Evolutionary conservation across 2,797 vertebrate genomes (phyloP), one percentile per base, ranked within the genome.

Genomic region (Oreochromis mossambicus): DNA sequence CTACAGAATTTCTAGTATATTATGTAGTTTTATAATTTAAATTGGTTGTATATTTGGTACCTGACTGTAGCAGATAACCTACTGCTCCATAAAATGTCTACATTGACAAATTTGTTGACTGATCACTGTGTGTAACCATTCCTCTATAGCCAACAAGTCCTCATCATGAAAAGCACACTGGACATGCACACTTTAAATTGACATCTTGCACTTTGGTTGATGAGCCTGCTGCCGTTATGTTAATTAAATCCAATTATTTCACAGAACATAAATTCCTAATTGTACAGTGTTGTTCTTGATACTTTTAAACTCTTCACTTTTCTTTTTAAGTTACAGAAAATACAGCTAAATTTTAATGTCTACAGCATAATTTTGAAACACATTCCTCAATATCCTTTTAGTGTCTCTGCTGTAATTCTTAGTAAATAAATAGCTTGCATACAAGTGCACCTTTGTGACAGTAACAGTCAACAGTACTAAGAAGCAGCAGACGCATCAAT

Each of bases 161-260:
- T 84, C 68, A 56, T 90, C 86, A 81, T 81, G 55, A 89, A 87
- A 95, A 92, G 91, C 93, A 96, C 95, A 96, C 94, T 96, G 94
- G 95, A 94, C 89, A 92, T 92, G 85, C 85, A 91, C 85, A 90
- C 89, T 92, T 94, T 91, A 91, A 93, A 85, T 88, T 90, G 92
- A 95, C 86, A 90, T 95, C 87, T 94, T 95, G 95, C 95, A 96
- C 95, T 96, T 95, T 95, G 91, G 93, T 89, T 94, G 92, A 87
- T 87, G 89, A 95, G 90, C 94, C 92, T 95, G 95, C 92, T 94
- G 93, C 89, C 87, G 48, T 93, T 79, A 87, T 85, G 63, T 68
- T 91, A 76, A 90, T 92, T 90, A 89, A 91, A 91, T 86, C 78
- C 81, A 83, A 41, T 86, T 79, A 52, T 91, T 91, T 92, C 32